Percentiles rank a stretch among this genome's conserved stretches.
Conservation (phyloP, 2,888 invertebrate species). For the Dione juno region DNA sequence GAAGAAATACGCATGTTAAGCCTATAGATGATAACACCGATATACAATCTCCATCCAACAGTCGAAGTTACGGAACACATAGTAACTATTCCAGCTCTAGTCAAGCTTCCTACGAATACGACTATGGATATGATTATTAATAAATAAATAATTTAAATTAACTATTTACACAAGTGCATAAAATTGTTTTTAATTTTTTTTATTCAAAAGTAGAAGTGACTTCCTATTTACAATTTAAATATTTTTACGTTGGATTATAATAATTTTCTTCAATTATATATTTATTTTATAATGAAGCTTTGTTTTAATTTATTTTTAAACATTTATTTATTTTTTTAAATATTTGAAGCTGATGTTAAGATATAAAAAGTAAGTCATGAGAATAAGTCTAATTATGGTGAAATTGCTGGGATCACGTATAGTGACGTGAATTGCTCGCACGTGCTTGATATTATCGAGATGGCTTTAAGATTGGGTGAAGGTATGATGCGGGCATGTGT, state of each 20-base stretch:
- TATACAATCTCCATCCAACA: conserved; percentile 47
- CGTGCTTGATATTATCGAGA: conserved; percentile 68
- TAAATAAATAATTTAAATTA: neutral
- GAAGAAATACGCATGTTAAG: conserved; percentile 51
- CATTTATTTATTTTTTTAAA: neutral
- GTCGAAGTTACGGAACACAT: conserved; percentile 30
- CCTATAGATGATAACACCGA: conserved; percentile 33
- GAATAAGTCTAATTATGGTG: conserved; percentile 77
- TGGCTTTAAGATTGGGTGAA: conserved; percentile 54
- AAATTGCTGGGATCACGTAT: conserved; percentile 74
- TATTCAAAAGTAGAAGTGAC: neutral
- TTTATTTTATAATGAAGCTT: neutral
- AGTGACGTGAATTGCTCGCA: conserved; percentile 52
- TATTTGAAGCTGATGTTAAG: neutral
- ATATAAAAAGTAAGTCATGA: conserved; percentile 59
- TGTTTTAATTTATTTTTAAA: neutral
- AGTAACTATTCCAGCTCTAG: conserved; percentile 27
- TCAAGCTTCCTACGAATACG: conserved; percentile 45
- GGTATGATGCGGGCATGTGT: conserved; percentile 50
- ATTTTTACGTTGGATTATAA: neutral
- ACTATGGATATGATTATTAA: conserved; percentile 62
- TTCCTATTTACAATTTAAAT: neutral
- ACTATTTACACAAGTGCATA: neutral
- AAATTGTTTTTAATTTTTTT: neutral
- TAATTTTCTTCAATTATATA: neutral